Evolutionary conservation across 2,888 invertebrate genomes (phyloP).

Genomic region (Malthinus seriepunctatus): DNA sequence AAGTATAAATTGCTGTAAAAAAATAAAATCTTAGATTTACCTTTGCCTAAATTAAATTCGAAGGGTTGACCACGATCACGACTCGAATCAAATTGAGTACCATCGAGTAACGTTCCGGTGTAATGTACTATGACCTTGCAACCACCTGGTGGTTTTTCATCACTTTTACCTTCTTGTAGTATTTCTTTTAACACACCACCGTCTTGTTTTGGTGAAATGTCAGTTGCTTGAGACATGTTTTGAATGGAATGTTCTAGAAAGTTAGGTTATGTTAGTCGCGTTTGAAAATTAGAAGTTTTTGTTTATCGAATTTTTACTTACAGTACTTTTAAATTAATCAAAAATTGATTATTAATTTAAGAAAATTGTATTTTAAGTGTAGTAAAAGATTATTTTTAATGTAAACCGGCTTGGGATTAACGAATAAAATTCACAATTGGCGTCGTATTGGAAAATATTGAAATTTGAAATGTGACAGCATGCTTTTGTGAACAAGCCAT

Average conservation of each 20-base stretch:
- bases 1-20: neutral
- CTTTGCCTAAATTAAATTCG: constrained; percentile 84
- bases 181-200: constrained; percentile 81
- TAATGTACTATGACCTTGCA: constrained; percentile 76
- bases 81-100: constrained; percentile 92
- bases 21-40: constrained; percentile 53
- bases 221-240: constrained; percentile 49
- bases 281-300: no score
- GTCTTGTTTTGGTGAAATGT: constrained; percentile 68
- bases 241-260: constrained; percentile 20
- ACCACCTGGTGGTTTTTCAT: constrained; percentile 71
- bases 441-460: no score
- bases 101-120: constrained; percentile 84
- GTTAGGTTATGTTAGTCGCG: neutral
- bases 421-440: no score
- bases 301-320: no score
- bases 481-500: no score
- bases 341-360: no score
- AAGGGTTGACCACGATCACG: constrained; percentile 82
- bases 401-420: no score
- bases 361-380: no score
- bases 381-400: no score
- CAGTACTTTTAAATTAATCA: no score
- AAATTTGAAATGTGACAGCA: no score
- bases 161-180: constrained; percentile 72